Conservation (phyloP, 2,888 invertebrate species). For the Hydriomena furcata region DNA sequence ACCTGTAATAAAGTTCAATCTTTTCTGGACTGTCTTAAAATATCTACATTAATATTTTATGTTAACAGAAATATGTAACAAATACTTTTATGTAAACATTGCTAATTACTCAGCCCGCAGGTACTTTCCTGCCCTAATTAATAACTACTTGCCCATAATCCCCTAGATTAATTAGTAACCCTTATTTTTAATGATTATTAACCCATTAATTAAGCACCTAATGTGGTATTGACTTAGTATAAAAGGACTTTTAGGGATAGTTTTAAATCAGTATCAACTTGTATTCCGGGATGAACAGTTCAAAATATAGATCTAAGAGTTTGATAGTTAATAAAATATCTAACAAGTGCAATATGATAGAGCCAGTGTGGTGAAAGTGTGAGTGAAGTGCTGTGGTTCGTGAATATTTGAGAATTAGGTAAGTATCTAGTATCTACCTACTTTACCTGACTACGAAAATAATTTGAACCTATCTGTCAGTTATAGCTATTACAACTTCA, state of each 20-base stretch:
- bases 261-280: constrained; percentile 34
- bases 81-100: neutral
- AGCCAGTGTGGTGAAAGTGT: no score
- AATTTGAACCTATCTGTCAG: no score
- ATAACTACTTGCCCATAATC: neutral
- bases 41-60: neutral
- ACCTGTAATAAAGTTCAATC: no score
- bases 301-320: no score
- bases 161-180: constrained; percentile 4
- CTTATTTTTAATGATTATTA: constrained; percentile 5
- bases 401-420: no score
- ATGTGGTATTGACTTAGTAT: constrained; percentile 6
- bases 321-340: no score
- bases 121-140: constrained; percentile 7
- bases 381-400: no score
- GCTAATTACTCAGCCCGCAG: constrained; percentile 1
- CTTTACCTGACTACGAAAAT: no score
- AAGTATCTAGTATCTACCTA: no score
- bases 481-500: no score
- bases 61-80: neutral
- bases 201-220: constrained; percentile 4
- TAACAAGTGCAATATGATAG: no score
- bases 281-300: constrained; percentile 1
- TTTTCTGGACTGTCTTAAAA: no score
- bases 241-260: constrained; percentile 11